Conservation (phyloP, 37 sponge, comb jelly and placozoan species). For the Oopsacas minuta region DNA sequence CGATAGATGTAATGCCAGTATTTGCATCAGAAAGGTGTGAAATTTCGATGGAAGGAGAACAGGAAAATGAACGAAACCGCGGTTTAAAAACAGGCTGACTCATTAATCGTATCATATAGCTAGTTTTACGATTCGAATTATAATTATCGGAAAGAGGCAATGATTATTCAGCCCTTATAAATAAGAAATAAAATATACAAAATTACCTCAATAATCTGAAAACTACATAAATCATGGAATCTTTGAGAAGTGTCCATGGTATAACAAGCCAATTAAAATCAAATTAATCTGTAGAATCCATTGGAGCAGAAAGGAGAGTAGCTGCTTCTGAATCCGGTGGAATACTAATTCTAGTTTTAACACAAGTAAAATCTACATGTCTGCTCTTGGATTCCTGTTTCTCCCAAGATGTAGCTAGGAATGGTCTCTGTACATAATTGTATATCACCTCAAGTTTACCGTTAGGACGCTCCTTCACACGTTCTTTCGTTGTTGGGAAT, state of each 20-base stretch:
- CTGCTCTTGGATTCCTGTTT: conserved; percentile 85
- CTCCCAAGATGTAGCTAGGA: conserved; percentile 81
- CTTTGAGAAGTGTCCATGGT: conserved; percentile 1
- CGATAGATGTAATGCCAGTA: not conserved
- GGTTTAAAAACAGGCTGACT: not conserved
- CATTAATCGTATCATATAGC: not conserved
- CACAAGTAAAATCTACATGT: conserved; percentile 93
- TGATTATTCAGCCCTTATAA: not conserved
- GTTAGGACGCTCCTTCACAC: conserved; percentile 47
- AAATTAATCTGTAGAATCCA: not conserved
- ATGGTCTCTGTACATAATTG: conserved; percentile 93
- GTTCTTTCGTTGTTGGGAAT: conserved; percentile 82
- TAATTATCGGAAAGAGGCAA: not conserved
- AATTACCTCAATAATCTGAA: conserved; percentile 7
- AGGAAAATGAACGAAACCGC: not conserved
- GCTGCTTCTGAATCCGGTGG: conserved; percentile 83
- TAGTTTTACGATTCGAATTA: not conserved
- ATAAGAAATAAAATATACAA: not conserved
- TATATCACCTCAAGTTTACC: conserved; percentile 46
- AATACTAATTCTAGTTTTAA: conserved; percentile 67
- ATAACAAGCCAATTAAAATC: not conserved
- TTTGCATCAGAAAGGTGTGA: not conserved
- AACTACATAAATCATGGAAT: not conserved
- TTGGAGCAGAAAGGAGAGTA: conserved; percentile 29
- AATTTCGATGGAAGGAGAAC: not conserved